Base-by-base conservation (phyloP, 2,888 invertebrate genomes). In the Hypomecis atomaria region DNA sequence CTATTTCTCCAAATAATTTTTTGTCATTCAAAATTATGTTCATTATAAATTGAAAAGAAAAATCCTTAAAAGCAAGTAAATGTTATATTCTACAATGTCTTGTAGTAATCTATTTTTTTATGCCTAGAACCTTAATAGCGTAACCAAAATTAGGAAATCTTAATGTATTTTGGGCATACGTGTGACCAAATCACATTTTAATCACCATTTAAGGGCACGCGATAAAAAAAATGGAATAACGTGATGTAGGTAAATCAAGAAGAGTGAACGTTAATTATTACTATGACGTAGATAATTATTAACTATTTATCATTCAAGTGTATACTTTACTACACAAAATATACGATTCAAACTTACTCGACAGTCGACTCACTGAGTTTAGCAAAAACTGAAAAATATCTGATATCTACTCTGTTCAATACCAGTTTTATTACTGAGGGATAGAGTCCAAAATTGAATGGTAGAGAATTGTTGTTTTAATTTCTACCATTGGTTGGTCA, bases 101-200 rank as follows among this genome's bases (percentile, higher is more conserved):
- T 23, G 23, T 23, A 23, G 23, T 23, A 23, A 23, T 23, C 1
- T 23, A 23, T 38, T 38, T 38, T 37, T 8, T 38, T 8, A 38
- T 38, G 6, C 38, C 10, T 10, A 10, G 6, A 48, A 34, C 34
- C 34, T 9, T 10, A 48, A 48, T 50, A 13, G 11, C 36, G 37
- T 33, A 13, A 50, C 13, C 37, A 36, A 43, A 43, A 54, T 23
- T 34, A 55, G 37, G 45, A 45, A 43, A 47, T 33, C 9, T 40
- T 52, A 40, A 52, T 23, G 23, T 13, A 23, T 0, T 23, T 52
- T 23, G 10, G 6, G 23, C 11, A 38, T 38, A 33, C 52, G 40
- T 40, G 40, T 40, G 55, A 52, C 63, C 67, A 66, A 72, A 62
- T 33, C 37, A 56, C 50, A 38, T 57, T 57, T 52, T 57, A 62